Conservation (phyloP, 2,888 invertebrate species). For the Anodontia alba region DNA sequence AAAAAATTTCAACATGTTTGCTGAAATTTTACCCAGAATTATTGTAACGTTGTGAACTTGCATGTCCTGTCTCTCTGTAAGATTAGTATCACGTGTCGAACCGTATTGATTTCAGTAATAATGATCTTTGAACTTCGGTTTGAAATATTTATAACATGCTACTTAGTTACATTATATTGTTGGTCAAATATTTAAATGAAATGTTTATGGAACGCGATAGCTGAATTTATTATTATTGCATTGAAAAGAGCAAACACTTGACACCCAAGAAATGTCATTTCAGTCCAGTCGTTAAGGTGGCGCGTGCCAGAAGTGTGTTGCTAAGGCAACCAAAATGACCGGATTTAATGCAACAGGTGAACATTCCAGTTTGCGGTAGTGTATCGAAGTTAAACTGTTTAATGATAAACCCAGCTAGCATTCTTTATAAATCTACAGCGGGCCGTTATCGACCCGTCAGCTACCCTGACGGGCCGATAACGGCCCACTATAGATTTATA, state of each 20-base stretch:
- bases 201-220: neutral
- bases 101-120: neutral
- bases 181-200: neutral
- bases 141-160: neutral
- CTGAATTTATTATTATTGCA: neutral
- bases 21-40: no score
- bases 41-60: no score
- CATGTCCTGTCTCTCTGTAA: no score
- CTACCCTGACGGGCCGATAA: no score
- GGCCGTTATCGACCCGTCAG: no score
- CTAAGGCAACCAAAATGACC: neutral
- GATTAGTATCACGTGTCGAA: no score
- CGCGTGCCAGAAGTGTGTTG: constrained; percentile 43
- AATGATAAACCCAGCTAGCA: no score
- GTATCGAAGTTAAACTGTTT: no score
- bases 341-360: neutral
- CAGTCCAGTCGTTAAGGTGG: constrained; percentile 40
- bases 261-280: constrained; percentile 53
- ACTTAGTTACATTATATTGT: neutral
- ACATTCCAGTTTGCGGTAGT: neutral
- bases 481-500: no score
- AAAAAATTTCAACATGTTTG: no score
- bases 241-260: constrained; percentile 22
- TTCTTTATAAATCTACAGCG: no score
- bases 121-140: neutral